Conservation (phyloP, 2,797 vertebrate genomes). For the Galago senegalensis region DNA sequence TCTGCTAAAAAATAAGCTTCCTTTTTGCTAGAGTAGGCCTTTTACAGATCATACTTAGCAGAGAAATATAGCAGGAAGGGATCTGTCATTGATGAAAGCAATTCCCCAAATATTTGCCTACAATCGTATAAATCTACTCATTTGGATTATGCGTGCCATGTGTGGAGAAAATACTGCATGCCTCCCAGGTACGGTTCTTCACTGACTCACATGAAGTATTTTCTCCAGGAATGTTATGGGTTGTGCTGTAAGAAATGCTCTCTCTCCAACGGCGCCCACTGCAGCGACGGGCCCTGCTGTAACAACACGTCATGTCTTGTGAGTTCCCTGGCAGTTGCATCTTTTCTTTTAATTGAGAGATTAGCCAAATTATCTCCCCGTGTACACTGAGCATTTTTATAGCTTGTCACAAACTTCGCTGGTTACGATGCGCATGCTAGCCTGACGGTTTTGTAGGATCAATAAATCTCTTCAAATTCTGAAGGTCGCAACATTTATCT, state of each 20-base stretch:
- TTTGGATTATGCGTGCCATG: not conserved
- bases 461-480: not conserved
- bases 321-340: slow-evolving; percentile 79
- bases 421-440: not conserved
- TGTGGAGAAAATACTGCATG: not conserved
- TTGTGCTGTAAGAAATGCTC: slow-evolving; percentile 99
- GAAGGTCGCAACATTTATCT: not conserved
- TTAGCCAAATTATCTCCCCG: not conserved
- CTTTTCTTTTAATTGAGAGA: slow-evolving; percentile 22
- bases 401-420: not conserved
- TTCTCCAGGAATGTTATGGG: slow-evolving; percentile 95
- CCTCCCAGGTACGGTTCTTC: not conserved
- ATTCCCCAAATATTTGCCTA: slow-evolving; percentile 24
- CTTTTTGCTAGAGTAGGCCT: not conserved
- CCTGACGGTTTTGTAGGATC: not conserved
- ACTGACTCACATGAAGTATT: slow-evolving; percentile 58
- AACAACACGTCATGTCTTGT: slow-evolving; percentile 97
- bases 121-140: not conserved
- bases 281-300: slow-evolving; percentile 98
- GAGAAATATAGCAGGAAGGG: not conserved
- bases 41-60: not conserved
- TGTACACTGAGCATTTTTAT: not conserved
- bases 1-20: not conserved
- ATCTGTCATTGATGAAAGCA: not conserved
- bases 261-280: slow-evolving; percentile 97